Conservation (phyloP, 2,113 vertebrate genomes). For the Platysteira castanea region DNA sequence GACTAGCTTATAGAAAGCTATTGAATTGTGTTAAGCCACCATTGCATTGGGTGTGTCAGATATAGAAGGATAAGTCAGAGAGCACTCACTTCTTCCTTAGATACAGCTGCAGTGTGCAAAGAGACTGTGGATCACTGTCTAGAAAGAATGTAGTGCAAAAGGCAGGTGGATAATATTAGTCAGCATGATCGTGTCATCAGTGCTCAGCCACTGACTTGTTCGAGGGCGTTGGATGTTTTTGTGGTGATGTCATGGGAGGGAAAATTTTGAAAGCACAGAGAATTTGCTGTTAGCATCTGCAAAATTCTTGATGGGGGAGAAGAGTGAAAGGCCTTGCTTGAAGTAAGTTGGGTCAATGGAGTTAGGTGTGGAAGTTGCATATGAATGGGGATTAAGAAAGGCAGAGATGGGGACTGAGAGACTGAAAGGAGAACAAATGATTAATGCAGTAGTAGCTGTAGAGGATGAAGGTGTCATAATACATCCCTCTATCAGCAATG, state of each 20-base stretch:
- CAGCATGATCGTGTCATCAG: neutral
- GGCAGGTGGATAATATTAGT: slow-evolving; percentile 29
- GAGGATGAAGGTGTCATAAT: neutral
- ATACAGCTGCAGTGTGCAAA: neutral
- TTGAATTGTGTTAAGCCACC: neutral
- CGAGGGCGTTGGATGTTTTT: neutral
- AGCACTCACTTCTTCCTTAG: neutral
- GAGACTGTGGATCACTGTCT: neutral
- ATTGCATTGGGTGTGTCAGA: neutral
- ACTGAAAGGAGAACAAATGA: neutral
- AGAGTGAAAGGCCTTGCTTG: neutral
- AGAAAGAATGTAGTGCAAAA: neutral
- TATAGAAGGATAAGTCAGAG: neutral
- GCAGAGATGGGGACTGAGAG: neutral
- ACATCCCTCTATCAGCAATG: neutral
- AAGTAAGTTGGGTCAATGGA: neutral
- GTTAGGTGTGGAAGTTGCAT: neutral
- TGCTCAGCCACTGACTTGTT: neutral
- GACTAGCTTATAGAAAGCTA: neutral
- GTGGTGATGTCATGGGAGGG: neutral
- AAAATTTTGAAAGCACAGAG: neutral
- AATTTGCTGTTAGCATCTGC: neutral
- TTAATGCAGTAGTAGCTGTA: neutral
- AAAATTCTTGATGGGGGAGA: neutral
- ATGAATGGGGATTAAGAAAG: neutral